Evolutionary conservation across 2,797 vertebrate species (phyloP).

Genomic region (Pipistrellus nathusii): DNA sequence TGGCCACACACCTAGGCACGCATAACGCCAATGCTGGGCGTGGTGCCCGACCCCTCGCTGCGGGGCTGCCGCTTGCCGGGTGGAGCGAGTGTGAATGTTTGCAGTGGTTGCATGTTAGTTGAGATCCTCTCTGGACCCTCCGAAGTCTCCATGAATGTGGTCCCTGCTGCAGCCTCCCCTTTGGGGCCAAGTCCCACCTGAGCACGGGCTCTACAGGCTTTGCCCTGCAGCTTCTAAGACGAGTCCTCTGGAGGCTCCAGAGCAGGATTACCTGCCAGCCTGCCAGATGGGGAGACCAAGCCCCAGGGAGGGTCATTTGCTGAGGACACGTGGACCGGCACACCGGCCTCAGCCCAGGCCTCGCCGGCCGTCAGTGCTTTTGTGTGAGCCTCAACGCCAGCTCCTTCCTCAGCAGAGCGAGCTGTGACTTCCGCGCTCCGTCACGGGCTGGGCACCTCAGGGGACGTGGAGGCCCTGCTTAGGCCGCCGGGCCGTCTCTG

Average conservation of each 20-base stretch:
- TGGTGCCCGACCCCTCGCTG: background rate
- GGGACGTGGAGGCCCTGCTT: background rate
- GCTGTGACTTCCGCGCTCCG: background rate
- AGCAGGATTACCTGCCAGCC: background rate
- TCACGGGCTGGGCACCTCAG: background rate
- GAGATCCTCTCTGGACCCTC: slow-evolving; percentile 1
- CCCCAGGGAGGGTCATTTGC: background rate
- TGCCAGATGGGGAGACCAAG: background rate
- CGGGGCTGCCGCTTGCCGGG: background rate
- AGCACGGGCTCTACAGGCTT: background rate
- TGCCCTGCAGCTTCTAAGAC: background rate
- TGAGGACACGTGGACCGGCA: background rate
- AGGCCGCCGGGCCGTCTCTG: background rate
- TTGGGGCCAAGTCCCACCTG: slow-evolving; percentile 29
- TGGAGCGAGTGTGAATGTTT: background rate
- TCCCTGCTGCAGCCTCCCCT: background rate
- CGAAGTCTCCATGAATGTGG: background rate
- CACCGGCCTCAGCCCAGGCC: background rate
- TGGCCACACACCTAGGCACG: background rate
- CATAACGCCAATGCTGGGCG: background rate
- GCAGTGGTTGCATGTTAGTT: slow-evolving; percentile 66
- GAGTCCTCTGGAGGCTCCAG: background rate
- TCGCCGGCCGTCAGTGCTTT: background rate
- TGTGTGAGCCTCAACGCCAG: rapidly evolving
- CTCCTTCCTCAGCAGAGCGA: background rate